Conservation (phyloP, 2,113 vertebrate species). For the Tragelaphus scriptus region DNA sequence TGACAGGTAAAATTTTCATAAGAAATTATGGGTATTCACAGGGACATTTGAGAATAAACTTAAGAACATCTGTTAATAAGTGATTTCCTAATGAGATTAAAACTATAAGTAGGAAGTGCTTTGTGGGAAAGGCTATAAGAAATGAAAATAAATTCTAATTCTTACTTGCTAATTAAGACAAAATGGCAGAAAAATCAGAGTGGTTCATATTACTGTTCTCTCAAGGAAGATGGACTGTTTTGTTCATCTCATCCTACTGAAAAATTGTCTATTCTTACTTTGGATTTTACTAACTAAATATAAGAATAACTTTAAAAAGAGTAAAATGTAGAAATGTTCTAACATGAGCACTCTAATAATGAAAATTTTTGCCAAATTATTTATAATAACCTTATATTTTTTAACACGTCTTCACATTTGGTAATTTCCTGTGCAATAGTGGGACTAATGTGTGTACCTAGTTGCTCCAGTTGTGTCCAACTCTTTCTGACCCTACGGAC, state of each 20-base stretch:
- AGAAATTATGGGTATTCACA: not conserved
- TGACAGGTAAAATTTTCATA: not conserved
- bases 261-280: not conserved
- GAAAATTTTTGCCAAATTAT: constrained; percentile 1
- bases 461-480: not conserved
- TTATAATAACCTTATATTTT: not conserved
- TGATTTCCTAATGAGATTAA: not conserved
- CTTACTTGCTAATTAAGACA: not conserved
- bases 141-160: not conserved
- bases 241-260: not conserved
- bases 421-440: not conserved
- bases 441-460: not conserved
- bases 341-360: not conserved
- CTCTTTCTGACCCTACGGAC: not conserved
- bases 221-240: not conserved
- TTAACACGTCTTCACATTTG: not conserved
- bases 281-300: not conserved
- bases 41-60: not conserved
- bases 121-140: not conserved
- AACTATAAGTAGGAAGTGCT: not conserved
- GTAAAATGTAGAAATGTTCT: not conserved
- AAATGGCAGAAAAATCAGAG: not conserved
- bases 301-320: not conserved
- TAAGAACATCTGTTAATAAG: not conserved
- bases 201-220: not conserved